A percentile compares a stretch with the other conserved stretches of the same genome.
Evolutionary conservation across 2,888 invertebrate genomes (phyloP).

Genomic region (Lasioglossum pauxillum): DNA sequence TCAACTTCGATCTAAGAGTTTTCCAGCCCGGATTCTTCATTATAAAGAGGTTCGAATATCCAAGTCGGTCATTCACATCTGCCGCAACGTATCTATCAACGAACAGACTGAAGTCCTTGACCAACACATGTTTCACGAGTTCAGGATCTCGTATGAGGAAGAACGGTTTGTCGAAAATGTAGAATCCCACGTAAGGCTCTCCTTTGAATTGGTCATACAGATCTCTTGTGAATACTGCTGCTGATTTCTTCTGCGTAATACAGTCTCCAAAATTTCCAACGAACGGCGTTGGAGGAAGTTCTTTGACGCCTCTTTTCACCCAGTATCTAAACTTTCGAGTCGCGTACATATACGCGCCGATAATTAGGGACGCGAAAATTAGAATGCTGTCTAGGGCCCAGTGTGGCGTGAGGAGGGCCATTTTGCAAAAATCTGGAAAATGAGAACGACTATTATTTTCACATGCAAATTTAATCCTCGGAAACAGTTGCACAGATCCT

Average conservation of each 20-base stretch:
- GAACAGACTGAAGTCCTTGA: conserved; percentile 85
- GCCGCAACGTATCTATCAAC: conserved; percentile 79
- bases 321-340: conserved; percentile 79
- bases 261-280: conserved; percentile 83
- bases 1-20: conserved; percentile 82
- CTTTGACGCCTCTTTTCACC: conserved; percentile 77
- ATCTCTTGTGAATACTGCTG: conserved; percentile 80
- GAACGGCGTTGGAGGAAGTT: conserved; percentile 80
- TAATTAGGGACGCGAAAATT: conserved; percentile 52
- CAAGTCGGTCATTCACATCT: conserved; percentile 81
- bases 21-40: conserved; percentile 85
- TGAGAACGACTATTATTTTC: not conserved
- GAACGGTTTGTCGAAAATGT: conserved; percentile 83
- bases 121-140: conserved; percentile 83
- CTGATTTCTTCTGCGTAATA: conserved; percentile 75
- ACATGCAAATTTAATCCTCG: no score
- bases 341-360: conserved; percentile 72
- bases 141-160: conserved; percentile 84
- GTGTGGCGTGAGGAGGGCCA: conserved; percentile 71
- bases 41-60: conserved; percentile 83
- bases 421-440: conserved; percentile 38
- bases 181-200: conserved; percentile 81
- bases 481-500: no score
- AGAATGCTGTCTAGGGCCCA: conserved; percentile 74
- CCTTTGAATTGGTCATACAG: conserved; percentile 79